Evolutionary conservation across 2,888 invertebrate species (phyloP), one percentile per base, ranked within the genome.

Genomic region (Troides helena): DNA sequence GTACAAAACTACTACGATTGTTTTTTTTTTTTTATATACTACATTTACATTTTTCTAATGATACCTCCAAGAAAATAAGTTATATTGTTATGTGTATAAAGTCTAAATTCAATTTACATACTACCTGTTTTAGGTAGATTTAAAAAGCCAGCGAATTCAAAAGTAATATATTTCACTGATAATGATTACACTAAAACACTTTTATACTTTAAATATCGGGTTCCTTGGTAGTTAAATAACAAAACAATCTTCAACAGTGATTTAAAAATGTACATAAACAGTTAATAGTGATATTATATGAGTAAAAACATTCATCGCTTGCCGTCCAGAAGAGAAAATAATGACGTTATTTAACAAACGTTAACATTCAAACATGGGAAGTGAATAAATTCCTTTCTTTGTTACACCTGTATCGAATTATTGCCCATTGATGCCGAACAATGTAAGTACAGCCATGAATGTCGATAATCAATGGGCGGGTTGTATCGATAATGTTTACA

Each of bases 401-500:
- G 56, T 70, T 57, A 65, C 59, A 67, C 65, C 62, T 68, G 62
- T 59, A 14, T 65, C 43, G 23, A 50, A 62, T 66, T 25, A 63
- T 64, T 65, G 62, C 18, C 59, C 67, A 72, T 53, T 70, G 62
- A 69, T 67, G 62, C 63, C 25, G 56, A 68, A 57, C 71, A 69
- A 72, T 69, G 75, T 77, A 75, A 43, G 72, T 75, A 67, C 60
- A 39, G 58, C 25, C 70, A 72, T 75, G 67, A 63, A 72, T 68
- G 75, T 78, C 74, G 73, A 78, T 76, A 77, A 74, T 75, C 77
- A 79, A 77, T 74, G 76, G 74, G 73, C 74, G 74, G 73, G 63
- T 43, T 72, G 74, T 73, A 66, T 68, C 71, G 69, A 70, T 69
- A 75, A 77, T 85, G 86, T 86, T 87, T 85, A 87, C 84, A 84